These are phyloP conservation scores for Spea bombifrons DNA, from an alignment of 2,113 vertebrate genomes.

Conservation along the genomic window DNA sequence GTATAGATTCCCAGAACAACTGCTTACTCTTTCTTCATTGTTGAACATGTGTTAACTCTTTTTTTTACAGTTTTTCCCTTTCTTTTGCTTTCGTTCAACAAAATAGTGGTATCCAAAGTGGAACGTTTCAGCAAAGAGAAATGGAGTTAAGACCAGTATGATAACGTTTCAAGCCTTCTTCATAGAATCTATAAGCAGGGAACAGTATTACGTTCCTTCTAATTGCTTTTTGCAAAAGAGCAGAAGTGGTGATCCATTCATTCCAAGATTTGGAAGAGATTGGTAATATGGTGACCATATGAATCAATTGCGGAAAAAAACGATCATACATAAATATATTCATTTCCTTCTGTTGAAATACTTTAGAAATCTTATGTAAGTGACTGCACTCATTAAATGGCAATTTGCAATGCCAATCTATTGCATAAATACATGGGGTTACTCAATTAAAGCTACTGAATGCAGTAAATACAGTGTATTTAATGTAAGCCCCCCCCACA, in stretches of 20 bases:
- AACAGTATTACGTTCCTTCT: too few species aligned
- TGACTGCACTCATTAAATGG: conserved; percentile 49
- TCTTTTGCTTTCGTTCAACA: background rate
- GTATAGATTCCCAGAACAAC: conserved; percentile 28
- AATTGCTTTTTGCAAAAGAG: conserved; percentile 49
- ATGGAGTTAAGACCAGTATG: too few species aligned
- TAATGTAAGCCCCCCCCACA: too few species aligned
- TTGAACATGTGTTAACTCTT: conserved; percentile 5
- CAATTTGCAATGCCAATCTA: conserved; percentile 55
- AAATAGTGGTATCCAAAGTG: conserved; percentile 50
- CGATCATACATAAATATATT: conserved; percentile 55
- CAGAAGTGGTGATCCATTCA: conserved; percentile 54
- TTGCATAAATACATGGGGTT: conserved; percentile 51
- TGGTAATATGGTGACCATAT: conserved; percentile 53
- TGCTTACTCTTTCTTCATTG: conserved; percentile 28
- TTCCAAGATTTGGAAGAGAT: conserved; percentile 48
- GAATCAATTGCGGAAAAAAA: conserved; percentile 51
- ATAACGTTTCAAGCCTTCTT: too few species aligned
- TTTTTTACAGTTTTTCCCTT: background rate
- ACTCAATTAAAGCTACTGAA: too few species aligned
- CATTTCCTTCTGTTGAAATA: conserved; percentile 59
- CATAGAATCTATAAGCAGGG: too few species aligned
- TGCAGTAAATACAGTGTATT: too few species aligned
- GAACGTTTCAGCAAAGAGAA: conserved; percentile 48
- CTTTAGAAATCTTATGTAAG: conserved; percentile 55